These are phyloP conservation scores for Agapostemon virescens DNA, from an alignment of 2,888 invertebrate genomes.

Conservation along the genomic window DNA sequence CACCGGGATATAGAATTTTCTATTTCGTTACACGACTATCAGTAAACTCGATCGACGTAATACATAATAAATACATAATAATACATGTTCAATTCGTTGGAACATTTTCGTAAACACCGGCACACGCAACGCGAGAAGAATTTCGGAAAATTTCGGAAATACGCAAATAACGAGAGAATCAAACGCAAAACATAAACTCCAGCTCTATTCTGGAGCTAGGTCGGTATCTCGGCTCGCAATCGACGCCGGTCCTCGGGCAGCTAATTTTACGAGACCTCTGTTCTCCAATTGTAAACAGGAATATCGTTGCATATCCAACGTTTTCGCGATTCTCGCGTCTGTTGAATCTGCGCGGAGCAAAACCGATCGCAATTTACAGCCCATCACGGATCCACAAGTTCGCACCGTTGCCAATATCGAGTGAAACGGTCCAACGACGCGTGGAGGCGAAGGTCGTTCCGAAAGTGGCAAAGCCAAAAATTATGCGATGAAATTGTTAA, in stretches of 20 bases:
- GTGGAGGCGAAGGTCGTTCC: not conserved
- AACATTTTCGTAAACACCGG: too few species aligned
- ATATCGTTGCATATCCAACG: not conserved
- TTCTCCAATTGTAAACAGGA: not conserved
- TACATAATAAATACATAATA: too few species aligned
- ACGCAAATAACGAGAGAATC: not conserved
- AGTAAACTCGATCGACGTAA: too few species aligned
- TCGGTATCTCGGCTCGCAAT: not conserved
- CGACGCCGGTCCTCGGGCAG: not conserved
- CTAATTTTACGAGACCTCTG: not conserved
- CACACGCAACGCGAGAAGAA: too few species aligned
- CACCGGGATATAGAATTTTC: too few species aligned
- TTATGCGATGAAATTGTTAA: constrained; percentile 10
- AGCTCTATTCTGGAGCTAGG: not conserved
- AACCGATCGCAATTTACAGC: not conserved
- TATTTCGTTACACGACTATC: too few species aligned
- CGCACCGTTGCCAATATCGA: not conserved
- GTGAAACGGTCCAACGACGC: not conserved
- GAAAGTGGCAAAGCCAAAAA: constrained; percentile 17
- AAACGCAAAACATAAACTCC: not conserved
- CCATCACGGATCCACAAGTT: not conserved
- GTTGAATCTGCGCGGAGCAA: not conserved
- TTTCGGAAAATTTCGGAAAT: not conserved
- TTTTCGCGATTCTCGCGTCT: not conserved
- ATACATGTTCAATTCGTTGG: too few species aligned